Evolutionary conservation across 53 echinoderm and acorn worm genomes (phyloP), one percentile per base, ranked within the genome.

Genomic region (Echinometra lucunter): DNA sequence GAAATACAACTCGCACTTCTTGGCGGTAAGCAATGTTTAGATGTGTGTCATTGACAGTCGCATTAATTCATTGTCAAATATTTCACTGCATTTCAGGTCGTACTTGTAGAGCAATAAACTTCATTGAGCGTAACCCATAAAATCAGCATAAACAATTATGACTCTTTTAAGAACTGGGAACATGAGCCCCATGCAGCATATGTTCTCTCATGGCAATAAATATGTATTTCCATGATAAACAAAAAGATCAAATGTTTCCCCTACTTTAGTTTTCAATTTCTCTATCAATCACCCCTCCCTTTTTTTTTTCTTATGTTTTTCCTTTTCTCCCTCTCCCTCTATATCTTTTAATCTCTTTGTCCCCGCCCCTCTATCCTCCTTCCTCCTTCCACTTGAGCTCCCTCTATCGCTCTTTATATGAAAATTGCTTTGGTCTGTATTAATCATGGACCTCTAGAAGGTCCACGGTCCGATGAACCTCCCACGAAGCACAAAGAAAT

Each of bases 1-100:
- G 78, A 78, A 78, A 38, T 78, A 42, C 78, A 40, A 35, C 78
- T 78, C 19, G 21, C 78, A 78, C 23, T 16, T 30, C n/a, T n/a
- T 9, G 78, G 13, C 12, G 6, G 23, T 11, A 6, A 75, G 40
- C 34, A 6, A 40, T 75, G 21, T 75, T 75, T 75, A 75, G 69
- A 69, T 12, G 9, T 69, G 78, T 75, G 78, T 18, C 21, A 40
- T 40, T 78, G 19, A 6, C 23, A 12, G 38, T 21, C 19, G 21
- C 78, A 42, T 78, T 40, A 63, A 63, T 63, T 63, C 63, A 63
- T 63, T 63, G 17, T 18, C 78, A 78, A 78, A 78, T 78, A 78
- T 78, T 78, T 19, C 78, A 21, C 32, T 30, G 78, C 78, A 78
- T 18, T 40, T 78, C 35, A 6, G 42, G 78, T 78, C 37, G 42